These are phyloP conservation scores for Rhysida immarginata DNA, from an alignment of 1,140 invertebrate genomes.

Conservation along the genomic window DNA sequence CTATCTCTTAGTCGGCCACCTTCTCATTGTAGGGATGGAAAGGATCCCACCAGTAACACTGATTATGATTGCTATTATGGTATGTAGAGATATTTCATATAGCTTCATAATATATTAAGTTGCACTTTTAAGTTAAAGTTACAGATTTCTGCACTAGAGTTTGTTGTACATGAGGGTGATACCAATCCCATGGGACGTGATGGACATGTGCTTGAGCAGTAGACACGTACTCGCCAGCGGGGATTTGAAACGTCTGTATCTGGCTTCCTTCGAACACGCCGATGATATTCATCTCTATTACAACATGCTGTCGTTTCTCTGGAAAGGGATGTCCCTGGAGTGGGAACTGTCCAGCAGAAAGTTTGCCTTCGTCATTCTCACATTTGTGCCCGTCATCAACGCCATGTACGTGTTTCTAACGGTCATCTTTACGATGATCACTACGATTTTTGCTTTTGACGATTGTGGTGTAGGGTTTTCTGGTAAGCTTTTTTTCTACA, in stretches of 20 bases:
- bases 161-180: conserved; percentile 36
- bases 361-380: conserved; percentile 36
- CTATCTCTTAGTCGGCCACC: conserved; percentile 24
- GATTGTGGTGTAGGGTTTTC: conserved; percentile 51
- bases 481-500: no score
- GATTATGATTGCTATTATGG: conserved; percentile 26
- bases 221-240: conserved; percentile 35
- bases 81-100: no score
- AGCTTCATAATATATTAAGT: no score
- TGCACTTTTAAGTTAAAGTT: no score
- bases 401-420: conserved; percentile 35
- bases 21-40: conserved; percentile 38
- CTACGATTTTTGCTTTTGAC: no score
- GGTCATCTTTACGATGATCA: conserved; percentile 26
- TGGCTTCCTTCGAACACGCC: conserved; percentile 47
- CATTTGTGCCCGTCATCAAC: conserved; percentile 40
- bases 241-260: conserved; percentile 41
- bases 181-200: conserved; percentile 38
- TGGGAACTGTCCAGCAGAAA: no score
- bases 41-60: conserved; percentile 48
- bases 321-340: conserved; percentile 45
- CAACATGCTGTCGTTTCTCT: conserved; percentile 52
- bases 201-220: conserved; percentile 44
- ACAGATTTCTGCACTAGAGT: no score
- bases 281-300: conserved; percentile 58